A percentile compares a stretch with the other conserved stretches of the same genome.
Evolutionary conservation across 2,888 invertebrate genomes (phyloP).

Genomic region (Acleris emargana): DNA sequence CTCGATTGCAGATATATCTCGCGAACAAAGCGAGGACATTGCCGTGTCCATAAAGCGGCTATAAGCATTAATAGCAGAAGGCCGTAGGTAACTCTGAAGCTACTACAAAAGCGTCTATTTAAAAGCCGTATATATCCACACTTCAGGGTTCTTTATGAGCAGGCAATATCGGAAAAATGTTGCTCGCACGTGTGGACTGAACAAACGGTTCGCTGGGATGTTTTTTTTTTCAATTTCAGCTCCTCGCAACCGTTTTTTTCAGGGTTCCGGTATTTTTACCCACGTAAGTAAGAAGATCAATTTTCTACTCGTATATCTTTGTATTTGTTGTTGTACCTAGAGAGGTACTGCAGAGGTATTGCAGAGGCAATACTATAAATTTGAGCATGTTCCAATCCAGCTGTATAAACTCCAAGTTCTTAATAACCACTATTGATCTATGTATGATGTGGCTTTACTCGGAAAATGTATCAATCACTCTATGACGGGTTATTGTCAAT

Average conservation of each 20-base stretch:
- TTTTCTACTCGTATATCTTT: conserved; percentile 4
- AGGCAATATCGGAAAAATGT: conserved; percentile 73
- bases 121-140: conserved; percentile 51
- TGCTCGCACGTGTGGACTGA: conserved; percentile 60
- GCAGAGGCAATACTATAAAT: neutral
- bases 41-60: conserved; percentile 31
- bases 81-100: conserved; percentile 28
- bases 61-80: conserved; percentile 32
- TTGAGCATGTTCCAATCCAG: too few species aligned
- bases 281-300: conserved; percentile 16
- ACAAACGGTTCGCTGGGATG: conserved; percentile 49
- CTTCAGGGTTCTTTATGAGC: conserved; percentile 61
- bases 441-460: conserved; percentile 8
- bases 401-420: neutral
- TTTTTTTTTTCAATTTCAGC: conserved; percentile 48
- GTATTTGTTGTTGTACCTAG: conserved; percentile 9
- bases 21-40: conserved; percentile 29
- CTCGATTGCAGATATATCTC: conserved; percentile 30
- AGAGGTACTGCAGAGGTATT: too few species aligned
- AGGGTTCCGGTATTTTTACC: conserved; percentile 18
- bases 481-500: neutral
- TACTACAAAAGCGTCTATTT: conserved; percentile 49
- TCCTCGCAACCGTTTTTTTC: conserved; percentile 34
- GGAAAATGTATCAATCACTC: neutral
- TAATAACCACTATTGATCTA: neutral